Percentiles rank a stretch among this genome's conserved stretches.
phyloP scores from a whole-genome alignment of 2,888 invertebrate species.

The Eudasyphora cyanicolor region DNA sequence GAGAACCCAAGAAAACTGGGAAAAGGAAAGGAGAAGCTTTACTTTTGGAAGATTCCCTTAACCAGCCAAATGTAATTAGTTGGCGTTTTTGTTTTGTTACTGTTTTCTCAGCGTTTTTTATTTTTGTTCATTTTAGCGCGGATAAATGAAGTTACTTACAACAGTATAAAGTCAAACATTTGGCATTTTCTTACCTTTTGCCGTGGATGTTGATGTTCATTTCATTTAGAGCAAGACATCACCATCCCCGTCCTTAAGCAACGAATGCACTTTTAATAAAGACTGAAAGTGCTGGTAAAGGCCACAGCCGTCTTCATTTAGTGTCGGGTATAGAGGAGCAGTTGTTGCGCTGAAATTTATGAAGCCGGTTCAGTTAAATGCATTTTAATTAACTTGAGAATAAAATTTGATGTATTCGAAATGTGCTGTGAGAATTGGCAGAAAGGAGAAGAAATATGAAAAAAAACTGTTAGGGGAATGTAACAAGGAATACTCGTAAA shows the following conservation, averaged over 20 bases:
- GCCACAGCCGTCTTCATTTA: conserved; percentile 6
- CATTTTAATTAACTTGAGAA: conserved; percentile 67
- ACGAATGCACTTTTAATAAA: conserved; percentile 61
- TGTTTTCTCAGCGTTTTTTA: no score
- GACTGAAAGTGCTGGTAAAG: not conserved
- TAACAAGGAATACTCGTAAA: not conserved
- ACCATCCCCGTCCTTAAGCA: no score
- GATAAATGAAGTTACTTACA: conserved; percentile 37
- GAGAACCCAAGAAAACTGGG: not conserved
- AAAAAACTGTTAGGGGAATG: not conserved
- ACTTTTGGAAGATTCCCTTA: conserved; percentile 3
- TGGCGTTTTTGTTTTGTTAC: conserved; percentile 34
- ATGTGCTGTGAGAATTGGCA: not conserved
- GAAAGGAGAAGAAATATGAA: not conserved
- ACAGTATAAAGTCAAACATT: conserved; percentile 48
- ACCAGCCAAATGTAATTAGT: conserved; percentile 55
- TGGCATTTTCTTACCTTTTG: conserved; percentile 9
- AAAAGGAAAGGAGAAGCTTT: conserved; percentile 31
- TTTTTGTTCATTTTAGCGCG: not conserved
- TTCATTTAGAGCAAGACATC: not conserved
- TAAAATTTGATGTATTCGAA: conserved; percentile 48
- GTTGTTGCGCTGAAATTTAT: conserved; percentile 58
- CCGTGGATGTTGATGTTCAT: not conserved
- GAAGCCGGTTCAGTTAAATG: conserved; percentile 66
- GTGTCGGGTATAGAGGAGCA: not conserved